Base-by-base conservation (phyloP, 92 coral and sea anemone genomes). In the Desmophyllum pertusum region DNA sequence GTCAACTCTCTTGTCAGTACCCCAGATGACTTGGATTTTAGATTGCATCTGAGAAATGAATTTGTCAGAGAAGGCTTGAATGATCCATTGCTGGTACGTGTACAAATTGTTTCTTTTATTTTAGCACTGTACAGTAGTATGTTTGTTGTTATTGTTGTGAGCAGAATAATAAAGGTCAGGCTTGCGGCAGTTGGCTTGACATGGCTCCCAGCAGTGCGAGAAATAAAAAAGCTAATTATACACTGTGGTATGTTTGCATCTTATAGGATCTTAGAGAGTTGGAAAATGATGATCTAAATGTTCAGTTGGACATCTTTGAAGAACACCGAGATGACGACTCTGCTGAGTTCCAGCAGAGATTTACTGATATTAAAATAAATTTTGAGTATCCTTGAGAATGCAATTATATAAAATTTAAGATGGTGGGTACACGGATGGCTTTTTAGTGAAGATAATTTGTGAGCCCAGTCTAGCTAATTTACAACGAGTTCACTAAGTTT, bases 221-320 rank as follows among this genome's bases (percentile, higher is more conserved):
- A n/a, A n/a, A n/a, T n/a, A n/a, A n/a, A 21, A 53, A 21, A 53
- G 21, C n/a, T 53, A 21, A 57, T 59, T 8, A 8, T n/a, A n/a
- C n/a, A n/a, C n/a, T n/a, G 37, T 40, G 6, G 31, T 30, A 21
- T 11, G 7, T 70, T 36, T 40, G n/a, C 53, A 35, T 75, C 42
- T 42, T 78, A 51, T 75, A 95, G 96, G 95, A 97, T 73, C 91
- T 97, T 68, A 87, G 99, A 74, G 94, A 91, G 33, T 88, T 97
- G 66, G 99, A 95, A 40, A 97, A 97, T 91, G 99, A 94, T 78
- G 98, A 94, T 83, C 92, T 97, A 21, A 97, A 97, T 88, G 98
- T 97, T 17, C 99, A 97, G 84, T 92, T 97, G 35, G 99, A 97
- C 79, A 93, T 97, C 73, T 97, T 94, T 90, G 99, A 97, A 84